Conservation (phyloP, 2,888 invertebrate species). For the Drosophila longiperda region DNA sequence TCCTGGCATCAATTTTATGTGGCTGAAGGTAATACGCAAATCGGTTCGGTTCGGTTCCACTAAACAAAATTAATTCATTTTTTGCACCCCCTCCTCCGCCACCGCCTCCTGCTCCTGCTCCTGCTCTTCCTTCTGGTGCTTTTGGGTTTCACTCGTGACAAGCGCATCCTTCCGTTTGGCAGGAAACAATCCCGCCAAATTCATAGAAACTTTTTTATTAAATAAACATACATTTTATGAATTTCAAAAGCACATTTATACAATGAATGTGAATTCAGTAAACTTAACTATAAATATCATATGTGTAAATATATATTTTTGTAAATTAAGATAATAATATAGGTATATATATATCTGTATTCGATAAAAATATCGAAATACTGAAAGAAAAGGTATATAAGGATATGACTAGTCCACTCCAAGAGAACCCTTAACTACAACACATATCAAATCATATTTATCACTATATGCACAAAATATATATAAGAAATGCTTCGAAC, state of each 20-base stretch:
- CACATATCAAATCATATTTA: not conserved
- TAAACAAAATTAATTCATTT: not conserved
- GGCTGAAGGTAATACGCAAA: not conserved
- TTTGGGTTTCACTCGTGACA: not conserved
- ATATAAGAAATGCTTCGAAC: not conserved
- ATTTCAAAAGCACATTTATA: not conserved
- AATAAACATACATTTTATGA: not conserved
- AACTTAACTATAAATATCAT: not conserved
- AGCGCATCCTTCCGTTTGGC: slow-evolving; percentile 7
- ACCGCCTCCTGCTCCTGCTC: not conserved
- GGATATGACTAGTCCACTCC: too few species aligned
- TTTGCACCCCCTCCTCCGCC: not conserved
- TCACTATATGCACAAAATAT: too few species aligned
- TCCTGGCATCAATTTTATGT: slow-evolving; percentile 41
- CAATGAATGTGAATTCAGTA: not conserved
- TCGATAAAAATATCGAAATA: too few species aligned
- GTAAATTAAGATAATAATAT: not conserved
- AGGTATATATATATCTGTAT: too few species aligned
- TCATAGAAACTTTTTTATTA: not conserved
- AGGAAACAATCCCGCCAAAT: not conserved
- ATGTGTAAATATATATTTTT: not conserved
- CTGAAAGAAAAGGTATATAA: too few species aligned
- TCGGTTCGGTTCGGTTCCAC: not conserved
- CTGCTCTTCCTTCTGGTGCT: too few species aligned
- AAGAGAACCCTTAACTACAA: not conserved